Evolutionary conservation across 2,113 vertebrate genomes (phyloP).

Genomic region (Crotalus horridus): DNA sequence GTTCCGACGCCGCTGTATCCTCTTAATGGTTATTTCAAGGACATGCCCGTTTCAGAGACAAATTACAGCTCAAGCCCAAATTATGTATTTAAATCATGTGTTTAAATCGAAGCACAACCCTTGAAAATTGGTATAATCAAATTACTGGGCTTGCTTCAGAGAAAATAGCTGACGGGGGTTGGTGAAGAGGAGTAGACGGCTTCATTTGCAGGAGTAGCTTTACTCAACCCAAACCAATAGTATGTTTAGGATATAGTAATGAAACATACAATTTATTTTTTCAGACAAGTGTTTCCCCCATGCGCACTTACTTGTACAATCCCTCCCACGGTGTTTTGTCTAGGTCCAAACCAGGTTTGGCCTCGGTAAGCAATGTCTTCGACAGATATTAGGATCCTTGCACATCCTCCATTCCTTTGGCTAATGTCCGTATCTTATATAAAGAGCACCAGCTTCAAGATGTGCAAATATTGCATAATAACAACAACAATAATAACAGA

Average conservation of each 20-base stretch:
- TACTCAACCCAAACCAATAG: not conserved
- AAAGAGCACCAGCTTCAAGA: not conserved
- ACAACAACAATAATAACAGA: too few species aligned
- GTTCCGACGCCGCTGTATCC: not conserved
- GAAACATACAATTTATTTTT: not conserved
- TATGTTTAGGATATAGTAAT: not conserved
- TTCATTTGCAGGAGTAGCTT: not conserved
- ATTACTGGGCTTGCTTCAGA: not conserved
- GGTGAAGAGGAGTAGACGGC: not conserved
- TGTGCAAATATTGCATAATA: not conserved
- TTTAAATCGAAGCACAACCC: not conserved
- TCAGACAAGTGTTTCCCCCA: not conserved
- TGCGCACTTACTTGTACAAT: not conserved
- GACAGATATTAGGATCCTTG: not conserved
- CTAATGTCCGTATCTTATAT: not conserved
- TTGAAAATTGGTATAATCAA: not conserved
- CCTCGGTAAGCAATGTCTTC: not conserved
- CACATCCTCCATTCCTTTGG: not conserved
- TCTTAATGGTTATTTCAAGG: not conserved
- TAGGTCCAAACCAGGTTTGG: not conserved
- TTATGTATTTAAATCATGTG: not conserved
- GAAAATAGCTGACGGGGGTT: not conserved
- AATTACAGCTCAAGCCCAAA: not conserved
- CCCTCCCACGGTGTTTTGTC: not conserved
- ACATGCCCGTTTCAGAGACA: not conserved